Percentiles rank a stretch among this genome's conserved stretches.
Conservation (phyloP, 2,797 vertebrate genomes). For the Hybognathus amarus region DNA sequence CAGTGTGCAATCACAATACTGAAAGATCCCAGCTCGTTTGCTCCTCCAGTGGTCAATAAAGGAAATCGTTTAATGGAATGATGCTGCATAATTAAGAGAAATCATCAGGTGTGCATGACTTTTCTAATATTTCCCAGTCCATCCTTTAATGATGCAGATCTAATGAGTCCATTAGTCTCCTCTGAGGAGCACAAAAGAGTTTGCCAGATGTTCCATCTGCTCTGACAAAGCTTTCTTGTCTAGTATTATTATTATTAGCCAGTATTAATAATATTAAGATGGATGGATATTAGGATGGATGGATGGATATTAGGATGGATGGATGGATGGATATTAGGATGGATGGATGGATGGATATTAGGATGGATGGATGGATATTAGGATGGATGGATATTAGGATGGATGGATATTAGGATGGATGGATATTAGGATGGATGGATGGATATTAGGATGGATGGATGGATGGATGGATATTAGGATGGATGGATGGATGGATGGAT, state of each 20-base stretch:
- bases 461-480: too few relatives aligned
- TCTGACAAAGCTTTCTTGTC: slow-evolving; percentile 55
- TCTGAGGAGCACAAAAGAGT: slow-evolving; percentile 64
- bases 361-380: too few relatives aligned
- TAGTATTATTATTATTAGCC: not conserved
- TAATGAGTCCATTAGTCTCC: slow-evolving; percentile 78
- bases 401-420: too few relatives aligned
- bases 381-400: too few relatives aligned
- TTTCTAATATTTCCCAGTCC: slow-evolving; percentile 69
- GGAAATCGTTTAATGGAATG: slow-evolving; percentile 73
- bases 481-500: too few relatives aligned
- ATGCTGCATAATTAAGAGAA: slow-evolving; percentile 70
- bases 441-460: too few relatives aligned
- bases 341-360: too few relatives aligned
- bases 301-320: too few relatives aligned
- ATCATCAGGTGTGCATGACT: slow-evolving; percentile 69
- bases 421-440: too few relatives aligned
- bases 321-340: too few relatives aligned
- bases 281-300: too few relatives aligned
- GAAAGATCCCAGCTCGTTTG: slow-evolving; percentile 59
- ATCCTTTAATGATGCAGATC: slow-evolving; percentile 69
- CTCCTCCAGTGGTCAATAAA: slow-evolving; percentile 64
- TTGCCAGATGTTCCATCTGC: slow-evolving; percentile 71
- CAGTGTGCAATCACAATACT: slow-evolving; percentile 33
- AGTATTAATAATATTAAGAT: not conserved